Evolutionary conservation across 1,140 invertebrate species (phyloP).

Genomic region (Apis cerana): DNA sequence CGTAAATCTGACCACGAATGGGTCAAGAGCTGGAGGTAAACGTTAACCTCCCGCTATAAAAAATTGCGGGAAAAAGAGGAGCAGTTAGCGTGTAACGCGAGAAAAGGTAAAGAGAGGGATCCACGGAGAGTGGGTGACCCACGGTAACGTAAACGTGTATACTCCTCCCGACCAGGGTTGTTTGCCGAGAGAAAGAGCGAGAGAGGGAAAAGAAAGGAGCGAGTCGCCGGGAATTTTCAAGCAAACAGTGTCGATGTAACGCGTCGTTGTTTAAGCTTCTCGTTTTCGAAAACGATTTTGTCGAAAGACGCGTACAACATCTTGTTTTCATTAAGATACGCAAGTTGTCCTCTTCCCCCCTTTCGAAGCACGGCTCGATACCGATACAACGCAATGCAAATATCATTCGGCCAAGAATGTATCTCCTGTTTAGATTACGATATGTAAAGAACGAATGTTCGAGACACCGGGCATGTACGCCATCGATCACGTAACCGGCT

Average conservation of each 20-base stretch:
- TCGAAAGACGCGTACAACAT: neutral
- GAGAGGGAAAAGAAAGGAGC: neutral
- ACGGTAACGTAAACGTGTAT: constrained; percentile 6
- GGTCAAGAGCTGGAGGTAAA: neutral
- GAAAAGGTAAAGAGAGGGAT: constrained; percentile 14
- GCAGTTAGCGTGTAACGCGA: constrained; percentile 29
- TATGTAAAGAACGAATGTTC: neutral
- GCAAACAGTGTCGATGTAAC: constrained; percentile 10
- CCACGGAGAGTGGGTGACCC: neutral
- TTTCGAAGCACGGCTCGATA: neutral
- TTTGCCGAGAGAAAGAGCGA: constrained; percentile 10
- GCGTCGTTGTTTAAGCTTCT: neutral
- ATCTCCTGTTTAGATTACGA: constrained; percentile 14
- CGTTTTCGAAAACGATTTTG: constrained; percentile 5
- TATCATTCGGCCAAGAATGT: neutral
- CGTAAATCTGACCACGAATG: neutral
- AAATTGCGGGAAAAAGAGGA: neutral
- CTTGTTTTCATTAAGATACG: constrained; percentile 17
- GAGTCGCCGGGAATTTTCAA: neutral
- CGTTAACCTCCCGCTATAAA: constrained; percentile 4
- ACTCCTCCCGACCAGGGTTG: neutral
- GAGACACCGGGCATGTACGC: neutral
- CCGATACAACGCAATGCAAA: constrained; percentile 1
- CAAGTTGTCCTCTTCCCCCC: neutral
- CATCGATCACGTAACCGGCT: constrained; percentile 5